Conservation (phyloP, 2,888 invertebrate genomes). For the Tipula confusa region DNA sequence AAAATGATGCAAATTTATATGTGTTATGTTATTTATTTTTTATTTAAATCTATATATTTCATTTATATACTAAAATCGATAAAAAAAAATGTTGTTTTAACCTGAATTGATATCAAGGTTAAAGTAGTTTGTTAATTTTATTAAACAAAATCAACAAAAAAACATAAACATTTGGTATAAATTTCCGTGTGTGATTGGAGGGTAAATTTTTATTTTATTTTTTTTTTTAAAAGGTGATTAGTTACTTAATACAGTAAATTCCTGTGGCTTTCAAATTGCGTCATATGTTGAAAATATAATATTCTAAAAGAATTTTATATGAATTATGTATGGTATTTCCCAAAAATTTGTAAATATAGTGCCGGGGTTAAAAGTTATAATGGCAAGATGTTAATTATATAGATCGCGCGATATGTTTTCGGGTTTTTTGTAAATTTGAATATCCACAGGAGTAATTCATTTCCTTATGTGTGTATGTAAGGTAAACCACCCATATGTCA, state of each 20-base stretch:
- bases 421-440: no score
- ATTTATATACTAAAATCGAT: not conserved
- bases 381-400: no score
- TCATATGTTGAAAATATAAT: not conserved
- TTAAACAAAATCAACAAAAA: not conserved
- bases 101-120: not conserved
- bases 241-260: not conserved
- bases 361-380: no score
- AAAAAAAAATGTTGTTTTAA: not conserved
- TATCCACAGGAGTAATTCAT: no score
- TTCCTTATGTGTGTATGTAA: no score
- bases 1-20: constrained; percentile 1
- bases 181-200: not conserved
- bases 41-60: not conserved
- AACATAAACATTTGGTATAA: not conserved
- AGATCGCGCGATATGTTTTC: no score
- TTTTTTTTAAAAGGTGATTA: not conserved
- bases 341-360: no score
- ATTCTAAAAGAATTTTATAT: not conserved
- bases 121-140: not conserved
- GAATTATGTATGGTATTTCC: no score
- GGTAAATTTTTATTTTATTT: no score
- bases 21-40: not conserved
- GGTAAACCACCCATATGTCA: no score
- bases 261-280: not conserved